Evolutionary conservation across 2,113 vertebrate species (phyloP).

Genomic region (Saguinus imperator): DNA sequence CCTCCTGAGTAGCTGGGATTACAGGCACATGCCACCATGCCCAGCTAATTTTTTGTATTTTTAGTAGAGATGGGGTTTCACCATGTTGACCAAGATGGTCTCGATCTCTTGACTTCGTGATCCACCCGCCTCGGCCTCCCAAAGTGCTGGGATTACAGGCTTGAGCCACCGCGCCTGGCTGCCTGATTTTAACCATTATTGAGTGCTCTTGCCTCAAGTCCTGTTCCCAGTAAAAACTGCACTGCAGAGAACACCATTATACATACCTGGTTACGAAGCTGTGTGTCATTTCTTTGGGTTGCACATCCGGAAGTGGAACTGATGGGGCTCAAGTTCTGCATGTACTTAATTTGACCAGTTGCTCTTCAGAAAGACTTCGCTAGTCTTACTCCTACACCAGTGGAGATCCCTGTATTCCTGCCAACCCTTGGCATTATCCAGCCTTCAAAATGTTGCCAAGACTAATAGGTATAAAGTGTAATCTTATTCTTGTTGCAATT

Average conservation of each 20-base stretch:
- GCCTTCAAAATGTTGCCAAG: neutral
- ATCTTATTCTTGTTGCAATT: neutral
- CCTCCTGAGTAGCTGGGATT: too few relatives aligned
- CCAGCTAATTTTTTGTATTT: too few relatives aligned
- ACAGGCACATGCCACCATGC: too few relatives aligned
- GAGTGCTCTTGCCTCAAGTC: neutral
- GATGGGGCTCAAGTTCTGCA: neutral
- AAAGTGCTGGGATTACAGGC: too few relatives aligned
- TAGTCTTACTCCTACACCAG: neutral
- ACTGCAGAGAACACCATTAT: neutral
- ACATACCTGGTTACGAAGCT: neutral
- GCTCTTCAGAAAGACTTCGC: neutral
- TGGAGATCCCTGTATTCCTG: neutral
- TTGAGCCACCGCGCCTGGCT: too few relatives aligned
- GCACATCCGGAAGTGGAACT: neutral
- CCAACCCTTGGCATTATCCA: neutral
- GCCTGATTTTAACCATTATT: neutral
- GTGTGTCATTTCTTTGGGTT: neutral
- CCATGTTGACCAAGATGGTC: too few relatives aligned
- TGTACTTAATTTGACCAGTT: neutral
- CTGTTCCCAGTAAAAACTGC: neutral
- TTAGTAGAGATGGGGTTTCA: too few relatives aligned
- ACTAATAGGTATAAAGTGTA: neutral
- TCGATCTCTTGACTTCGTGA: too few relatives aligned
- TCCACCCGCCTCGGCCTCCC: too few relatives aligned